Base-by-base conservation (phyloP, 1,140 invertebrate species). In the Lepeophtheirus salmonis region DNA sequence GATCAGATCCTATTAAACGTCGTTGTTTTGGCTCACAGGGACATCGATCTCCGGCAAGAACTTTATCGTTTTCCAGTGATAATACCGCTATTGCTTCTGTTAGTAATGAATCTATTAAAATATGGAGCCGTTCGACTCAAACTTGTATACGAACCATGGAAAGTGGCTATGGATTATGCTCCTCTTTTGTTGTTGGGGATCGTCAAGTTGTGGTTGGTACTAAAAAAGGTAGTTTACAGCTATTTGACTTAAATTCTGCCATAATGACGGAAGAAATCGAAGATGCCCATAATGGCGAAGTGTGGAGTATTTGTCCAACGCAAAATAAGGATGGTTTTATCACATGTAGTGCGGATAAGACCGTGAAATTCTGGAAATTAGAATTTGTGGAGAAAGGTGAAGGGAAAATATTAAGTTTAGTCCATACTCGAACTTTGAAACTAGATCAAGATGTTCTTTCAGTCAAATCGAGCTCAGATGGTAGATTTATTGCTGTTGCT, bases 331-430 rank as follows among this genome's bases (percentile, higher is more conserved):
- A 80, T 69, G 86, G 89, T 0, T 80, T 90, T 68, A 80, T 83
- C 3, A 83, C 84, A 54, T 89, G 89, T 12, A 81, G 89, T 52
- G 82, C 81, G 13, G 94, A 98, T 70, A 81, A 85, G 65, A 84
- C 82, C 0, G 82, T 96, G 0, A 94, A 92, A 70, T 83, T 97
- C 69, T 98, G 92, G 92, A 79, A 83, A 62, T 95, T 92, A 73
- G 86, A 95, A 70, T 71, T 95, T 0, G 77, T 87, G 22, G 67
- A 74, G n/a, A 70, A 77, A n/a, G 54, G 21, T n/a, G 54, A 50
- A 2, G 50, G 56, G 6, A 64, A 60, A 30, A 55, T 60, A 22
- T 30, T 52, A 50, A 61, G 59, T 20, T 16, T 61, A 4, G 68
- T 84, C 0, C 86, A 91, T 66, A 79, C 77, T 50, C 78, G 80